Base-by-base conservation (phyloP, 2,113 vertebrate genomes). In the Onychostoma macrolepis region DNA sequence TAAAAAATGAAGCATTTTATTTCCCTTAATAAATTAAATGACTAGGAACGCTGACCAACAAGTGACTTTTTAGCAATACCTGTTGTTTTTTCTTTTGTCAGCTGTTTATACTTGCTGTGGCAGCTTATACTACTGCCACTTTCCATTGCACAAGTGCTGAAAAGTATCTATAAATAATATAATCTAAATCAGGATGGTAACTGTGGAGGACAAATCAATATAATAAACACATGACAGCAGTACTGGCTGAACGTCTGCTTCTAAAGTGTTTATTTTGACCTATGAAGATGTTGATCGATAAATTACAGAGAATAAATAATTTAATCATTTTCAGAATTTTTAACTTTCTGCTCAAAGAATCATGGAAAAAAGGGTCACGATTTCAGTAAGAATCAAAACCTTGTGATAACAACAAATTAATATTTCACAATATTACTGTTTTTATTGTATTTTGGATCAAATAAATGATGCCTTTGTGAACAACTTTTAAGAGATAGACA, bases 211-310 rank as follows among this genome's bases (percentile, higher is more conserved):
- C 17, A 38, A 72, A 38, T 72, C 9, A 72, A 72, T 6, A 33
- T 19, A 28, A 65, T 28, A 72, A 36, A 38, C 69, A 72, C 19
- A 38, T 21, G 19, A 72, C 69, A 38, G 19, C 33, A 41, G 19
- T 24, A 72, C 2, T 72, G 19, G 33, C 33, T 72, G 69, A 38
- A 38, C 21, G 33, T 38, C 17, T 36, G 19, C 69, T 72, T 38
- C 33, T 72, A 72, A 38, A 72, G 33, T 4, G 61, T 72, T 72
- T 72, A 38, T 72, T 72, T 72, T 38, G 67, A n/a, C n/a, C n/a
- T n/a, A n/a, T n/a, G n/a, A n/a, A n/a, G n/a, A n/a, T n/a, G n/a
- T n/a, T n/a, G n/a, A n/a, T n/a, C n/a, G n/a, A n/a, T n/a, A n/a
- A n/a, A n/a, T n/a, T n/a, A n/a, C n/a, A n/a, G n/a, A n/a, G n/a